These are phyloP conservation scores for Agonopterix subpropinquella DNA, from an alignment of 2,888 invertebrate genomes.

Conservation along the genomic window DNA sequence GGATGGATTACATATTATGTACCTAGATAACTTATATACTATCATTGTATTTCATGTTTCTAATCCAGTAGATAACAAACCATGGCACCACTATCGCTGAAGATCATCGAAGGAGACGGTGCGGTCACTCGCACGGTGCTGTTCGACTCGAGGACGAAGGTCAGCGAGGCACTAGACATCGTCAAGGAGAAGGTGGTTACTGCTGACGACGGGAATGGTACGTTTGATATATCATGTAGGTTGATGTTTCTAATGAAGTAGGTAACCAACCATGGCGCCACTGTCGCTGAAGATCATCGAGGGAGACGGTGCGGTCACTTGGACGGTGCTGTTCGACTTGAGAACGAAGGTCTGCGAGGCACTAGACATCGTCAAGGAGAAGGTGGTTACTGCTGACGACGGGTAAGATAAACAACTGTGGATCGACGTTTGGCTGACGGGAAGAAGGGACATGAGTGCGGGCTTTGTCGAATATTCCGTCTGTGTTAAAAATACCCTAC, in stretches of 20 bases:
- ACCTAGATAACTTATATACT: too few species aligned
- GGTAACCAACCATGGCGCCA: constrained; percentile 69
- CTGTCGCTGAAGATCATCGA: constrained; percentile 89
- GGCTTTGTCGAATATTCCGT: too few species aligned
- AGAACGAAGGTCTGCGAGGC: constrained; percentile 93
- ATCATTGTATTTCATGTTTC: too few species aligned
- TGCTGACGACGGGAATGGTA: constrained; percentile 89
- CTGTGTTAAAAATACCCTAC: too few species aligned
- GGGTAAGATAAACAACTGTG: constrained; percentile 76
- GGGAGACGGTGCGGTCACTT: constrained; percentile 90
- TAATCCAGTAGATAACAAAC: too few species aligned
- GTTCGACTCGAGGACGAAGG: constrained; percentile 92
- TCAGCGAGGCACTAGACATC: constrained; percentile 93
- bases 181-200: constrained; percentile 95
- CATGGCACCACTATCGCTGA: constrained; percentile 85
- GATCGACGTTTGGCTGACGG: too few species aligned
- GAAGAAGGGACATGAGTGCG: too few species aligned
- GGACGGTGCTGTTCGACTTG: constrained; percentile 97
- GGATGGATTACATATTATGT: too few species aligned
- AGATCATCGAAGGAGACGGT: constrained; percentile 88
- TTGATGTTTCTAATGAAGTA: too few species aligned
- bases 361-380: constrained; percentile 92
- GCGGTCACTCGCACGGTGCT: constrained; percentile 96
- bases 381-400: constrained; percentile 88
- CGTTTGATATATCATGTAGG: too few species aligned